Evolutionary conservation across 2,888 invertebrate genomes (phyloP), one percentile per base, ranked within the genome.

Genomic region (Ectemnius lituratus): DNA sequence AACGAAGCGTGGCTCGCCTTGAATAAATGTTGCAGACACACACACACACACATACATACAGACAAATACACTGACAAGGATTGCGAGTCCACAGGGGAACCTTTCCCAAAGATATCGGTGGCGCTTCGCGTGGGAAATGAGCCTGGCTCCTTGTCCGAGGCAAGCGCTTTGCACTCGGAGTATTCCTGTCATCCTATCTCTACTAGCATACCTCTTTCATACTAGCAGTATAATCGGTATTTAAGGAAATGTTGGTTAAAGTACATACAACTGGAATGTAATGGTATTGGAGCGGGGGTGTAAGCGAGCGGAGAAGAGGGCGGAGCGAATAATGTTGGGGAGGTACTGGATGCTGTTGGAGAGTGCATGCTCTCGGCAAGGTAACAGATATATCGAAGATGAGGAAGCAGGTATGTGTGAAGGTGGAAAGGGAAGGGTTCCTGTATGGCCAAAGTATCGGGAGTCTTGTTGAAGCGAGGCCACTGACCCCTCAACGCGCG

Each of bases 51-150:
- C 16, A 52, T 16, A 52, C 16, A 0, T 49, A 16, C n/a, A n/a
- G 37, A 11, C 37, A 11, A 37, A 8, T 6, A 8, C 3, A 8
- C 37, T 37, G 37, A 37, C 1, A 11, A 4, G 5, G 37, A 37
- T 37, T 37, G 37, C 37, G 62, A 75, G 66, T 71, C 71, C 56
- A 37, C 60, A 46, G 64, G 64, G 46, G 57, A 74, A 68, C 76
- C 71, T 75, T 71, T 76, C 76, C 68, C 66, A 72, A 71, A 72
- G 71, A 75, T 65, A 77, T 76, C 72, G 77, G 67, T 67, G 23
- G 69, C 67, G 67, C 68, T 67, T 73, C 20, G 60, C 76, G 65
- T 49, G 74, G 66, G 70, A 72, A 72, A 73, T 68, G 68, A 47
- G 74, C 57, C 2, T 23, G 62, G 67, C 28, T 45, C 47, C 23